Base-by-base conservation (phyloP, 2,888 invertebrate species). In the Eugnorisma glareosa region DNA sequence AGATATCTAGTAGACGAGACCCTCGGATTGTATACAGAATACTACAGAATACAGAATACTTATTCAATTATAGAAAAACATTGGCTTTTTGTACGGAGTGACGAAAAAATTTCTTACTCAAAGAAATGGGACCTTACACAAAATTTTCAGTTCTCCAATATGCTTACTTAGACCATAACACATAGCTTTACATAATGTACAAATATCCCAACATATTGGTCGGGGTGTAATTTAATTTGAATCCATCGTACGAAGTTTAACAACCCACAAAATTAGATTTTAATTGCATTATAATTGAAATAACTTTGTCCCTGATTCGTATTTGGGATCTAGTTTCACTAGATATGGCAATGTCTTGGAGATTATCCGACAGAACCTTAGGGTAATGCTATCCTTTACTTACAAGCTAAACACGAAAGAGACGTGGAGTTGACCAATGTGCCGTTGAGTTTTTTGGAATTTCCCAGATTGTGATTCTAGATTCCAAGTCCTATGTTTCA, bases 241-340 rank as follows among this genome's bases (percentile, higher is more conserved):
- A 87, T 80, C 83, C 85, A 87, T 79, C 84, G 81, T 77, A 85
- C 88, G 82, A 87, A 90, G 88, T 89, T 91, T 87, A 88, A 89
- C 88, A 88, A 87, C 88, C 89, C 87, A 86, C 87, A 80, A 91
- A 93, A 93, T 93, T 90, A 86, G 88, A 90, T 89, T 92, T 92
- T 90, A 92, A 92, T 92, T 92, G 88, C 87, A 90, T 90, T 91
- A 90, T 91, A 92, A 93, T 91, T 92, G 92, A 91, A 92, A 92
- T 91, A 91, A 93, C 91, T 92, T 92, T 87, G 88, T 89, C 88
- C 86, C 76, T 75, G 84, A 86, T 88, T 89, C 71, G 83, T 67
- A 72, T 69, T 82, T 61, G 0, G 51, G 86, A 89, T 81, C 35
- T 68, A 11, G 21, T 61, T 72, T 13, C 73, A 71, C 89, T 89